These are phyloP conservation scores for Hippocampus comes DNA, from an alignment of 2,113 vertebrate species.

Conservation along the genomic window DNA sequence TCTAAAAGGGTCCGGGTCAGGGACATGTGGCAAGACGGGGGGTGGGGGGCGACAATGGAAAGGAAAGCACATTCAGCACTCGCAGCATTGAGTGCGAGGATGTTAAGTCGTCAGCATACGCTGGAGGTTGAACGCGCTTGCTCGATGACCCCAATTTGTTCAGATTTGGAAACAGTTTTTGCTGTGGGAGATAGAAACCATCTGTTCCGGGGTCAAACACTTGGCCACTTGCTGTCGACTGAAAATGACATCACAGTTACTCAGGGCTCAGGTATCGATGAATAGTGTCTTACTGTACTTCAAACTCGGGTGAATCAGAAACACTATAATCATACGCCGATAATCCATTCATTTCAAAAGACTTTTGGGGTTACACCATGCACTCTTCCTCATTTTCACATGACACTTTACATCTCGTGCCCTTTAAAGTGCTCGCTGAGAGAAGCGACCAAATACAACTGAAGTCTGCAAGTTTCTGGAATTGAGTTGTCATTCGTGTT, in stretches of 20 bases:
- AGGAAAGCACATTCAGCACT: not conserved
- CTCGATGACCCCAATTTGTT: not conserved
- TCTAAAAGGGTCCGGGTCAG: conserved; percentile 25
- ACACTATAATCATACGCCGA: too few species aligned
- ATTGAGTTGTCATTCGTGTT: too few species aligned
- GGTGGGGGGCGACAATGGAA: not conserved
- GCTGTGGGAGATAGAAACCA: not conserved
- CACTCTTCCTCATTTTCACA: too few species aligned
- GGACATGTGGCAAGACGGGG: conserved; percentile 22
- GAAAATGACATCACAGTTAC: too few species aligned
- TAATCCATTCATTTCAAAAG: too few species aligned
- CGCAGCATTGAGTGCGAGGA: not conserved
- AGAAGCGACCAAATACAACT: not conserved
- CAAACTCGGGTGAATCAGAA: too few species aligned
- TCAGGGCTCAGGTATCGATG: too few species aligned
- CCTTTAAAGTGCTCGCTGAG: not conserved
- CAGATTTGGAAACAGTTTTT: not conserved
- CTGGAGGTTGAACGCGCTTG: not conserved
- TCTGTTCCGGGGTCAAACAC: not conserved
- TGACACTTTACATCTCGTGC: too few species aligned
- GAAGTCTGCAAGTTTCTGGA: too few species aligned
- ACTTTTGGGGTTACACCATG: too few species aligned
- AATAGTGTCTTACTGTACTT: too few species aligned
- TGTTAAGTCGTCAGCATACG: not conserved
- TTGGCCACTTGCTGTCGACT: too few species aligned